Conservation (phyloP, 37 sponge, comb jelly and placozoan genomes). For the Bolinopsis microptera region DNA sequence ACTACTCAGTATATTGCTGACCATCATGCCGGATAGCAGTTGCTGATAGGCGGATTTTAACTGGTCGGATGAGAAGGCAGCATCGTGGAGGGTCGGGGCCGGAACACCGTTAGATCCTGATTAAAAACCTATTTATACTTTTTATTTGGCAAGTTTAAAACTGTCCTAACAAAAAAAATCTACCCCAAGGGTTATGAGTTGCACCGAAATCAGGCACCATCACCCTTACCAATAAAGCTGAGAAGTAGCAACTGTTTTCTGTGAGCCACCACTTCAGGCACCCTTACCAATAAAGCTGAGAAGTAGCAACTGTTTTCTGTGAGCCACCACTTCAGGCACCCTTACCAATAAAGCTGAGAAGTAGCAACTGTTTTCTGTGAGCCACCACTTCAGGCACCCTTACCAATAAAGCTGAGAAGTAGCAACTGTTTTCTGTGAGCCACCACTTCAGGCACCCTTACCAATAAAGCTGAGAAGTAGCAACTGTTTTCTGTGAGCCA, state of each 20-base stretch:
- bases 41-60: constrained; percentile 85
- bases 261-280: constrained; percentile 69
- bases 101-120: constrained; percentile 70
- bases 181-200: no score
- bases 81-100: constrained; percentile 85
- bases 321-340: constrained; percentile 70
- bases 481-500: constrained; percentile 79
- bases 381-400: constrained; percentile 68
- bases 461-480: constrained; percentile 94
- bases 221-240: constrained; percentile 84
- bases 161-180: no score
- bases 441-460: constrained; percentile 66
- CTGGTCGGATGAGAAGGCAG: constrained; percentile 70
- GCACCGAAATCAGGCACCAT: no score
- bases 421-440: constrained; percentile 80
- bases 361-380: constrained; percentile 79
- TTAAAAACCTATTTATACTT: not conserved
- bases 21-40: constrained; percentile 41
- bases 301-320: constrained; percentile 80
- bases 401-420: constrained; percentile 91
- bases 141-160: no score
- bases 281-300: constrained; percentile 92
- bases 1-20: no score
- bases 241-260: constrained; percentile 85
- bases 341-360: constrained; percentile 92